phyloP scores from a whole-genome alignment of 2,113 vertebrate genomes.

The Indri indri region DNA sequence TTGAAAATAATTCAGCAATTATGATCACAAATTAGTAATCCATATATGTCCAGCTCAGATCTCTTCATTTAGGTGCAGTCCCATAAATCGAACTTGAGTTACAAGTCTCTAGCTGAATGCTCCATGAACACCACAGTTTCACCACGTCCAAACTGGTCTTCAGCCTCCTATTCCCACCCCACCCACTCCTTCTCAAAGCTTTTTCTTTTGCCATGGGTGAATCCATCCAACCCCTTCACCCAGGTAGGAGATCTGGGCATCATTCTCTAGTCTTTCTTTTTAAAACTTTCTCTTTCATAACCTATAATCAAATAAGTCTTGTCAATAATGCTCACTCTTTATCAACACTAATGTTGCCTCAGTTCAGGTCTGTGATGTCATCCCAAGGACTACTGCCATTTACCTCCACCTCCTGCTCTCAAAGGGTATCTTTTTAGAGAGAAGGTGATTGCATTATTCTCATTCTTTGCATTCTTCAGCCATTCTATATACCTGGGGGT shows the following conservation, averaged over 20 bases:
- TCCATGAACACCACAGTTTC: background rate
- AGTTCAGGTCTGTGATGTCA: background rate
- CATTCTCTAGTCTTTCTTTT: background rate
- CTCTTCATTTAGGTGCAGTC: background rate
- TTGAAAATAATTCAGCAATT: background rate
- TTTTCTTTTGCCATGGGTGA: background rate
- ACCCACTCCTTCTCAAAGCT: background rate
- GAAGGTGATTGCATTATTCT: background rate
- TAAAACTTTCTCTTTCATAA: background rate
- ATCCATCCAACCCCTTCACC: background rate
- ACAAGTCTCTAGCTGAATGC: background rate
- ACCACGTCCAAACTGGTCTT: too few relatives aligned
- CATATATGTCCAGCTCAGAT: background rate
- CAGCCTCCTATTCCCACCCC: background rate
- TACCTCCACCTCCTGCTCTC: background rate
- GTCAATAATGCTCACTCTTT: background rate
- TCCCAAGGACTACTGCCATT: accelerated
- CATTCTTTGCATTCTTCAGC: background rate
- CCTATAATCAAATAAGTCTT: too few relatives aligned
- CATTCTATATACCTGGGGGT: background rate
- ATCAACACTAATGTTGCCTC: too few relatives aligned
- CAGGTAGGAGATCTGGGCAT: background rate
- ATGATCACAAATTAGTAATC: background rate
- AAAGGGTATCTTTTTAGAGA: too few relatives aligned
- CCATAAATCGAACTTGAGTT: background rate